Evolutionary conservation across 2,888 invertebrate genomes (phyloP), one percentile per base, ranked within the genome.

Genomic region (Tachina lurida): DNA sequence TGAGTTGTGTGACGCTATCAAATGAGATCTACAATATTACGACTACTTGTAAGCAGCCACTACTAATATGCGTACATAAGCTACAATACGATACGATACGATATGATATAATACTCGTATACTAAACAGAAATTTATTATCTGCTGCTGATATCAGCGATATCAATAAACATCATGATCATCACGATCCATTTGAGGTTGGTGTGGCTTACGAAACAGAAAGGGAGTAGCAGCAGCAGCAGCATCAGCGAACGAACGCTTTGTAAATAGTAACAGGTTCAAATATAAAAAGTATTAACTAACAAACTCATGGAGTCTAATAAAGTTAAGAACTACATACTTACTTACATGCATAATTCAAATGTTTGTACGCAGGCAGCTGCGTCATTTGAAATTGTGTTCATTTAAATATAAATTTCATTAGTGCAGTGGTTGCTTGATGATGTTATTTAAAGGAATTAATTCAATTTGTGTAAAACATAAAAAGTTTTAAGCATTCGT

Each of bases 1-100:
- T 86, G 86, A 76, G 84, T 79, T 79, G 79, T 83, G 60, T 73
- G 79, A 76, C 79, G 76, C 76, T 86, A 86, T 86, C 86, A 84
- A 54, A 84, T 45, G 19, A 67, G 73, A 86, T 86, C 86, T 84
- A 84, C 79, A 68, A 77, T 22, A 58, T 47, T 52, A 43, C 58
- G 15, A 58, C 58, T 47, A 31, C 43, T 22, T 49, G n/a, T 22
- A n/a, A 31, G 31, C 9, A 68, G 54, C 19, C 60, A 68, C 73
- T 31, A 67, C 68, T 60, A 68, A 31, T 52, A 62, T 74, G 58
- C 22, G 22, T 22, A 47, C 41, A 3, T 56, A 19, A 45, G 22
- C 22, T 15, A 63, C 1, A 1, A 45, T 19, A 45, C 15, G 15
- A 8, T 19, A 45, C 15, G 15, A 8, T n/a, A 5, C 8, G 10